A percentile compares a stretch with the other conserved stretches of the same genome.
These are phyloP conservation scores for Drosophila pallidifrons DNA, from an alignment of 1,140 invertebrate genomes.

Conservation along the genomic window DNA sequence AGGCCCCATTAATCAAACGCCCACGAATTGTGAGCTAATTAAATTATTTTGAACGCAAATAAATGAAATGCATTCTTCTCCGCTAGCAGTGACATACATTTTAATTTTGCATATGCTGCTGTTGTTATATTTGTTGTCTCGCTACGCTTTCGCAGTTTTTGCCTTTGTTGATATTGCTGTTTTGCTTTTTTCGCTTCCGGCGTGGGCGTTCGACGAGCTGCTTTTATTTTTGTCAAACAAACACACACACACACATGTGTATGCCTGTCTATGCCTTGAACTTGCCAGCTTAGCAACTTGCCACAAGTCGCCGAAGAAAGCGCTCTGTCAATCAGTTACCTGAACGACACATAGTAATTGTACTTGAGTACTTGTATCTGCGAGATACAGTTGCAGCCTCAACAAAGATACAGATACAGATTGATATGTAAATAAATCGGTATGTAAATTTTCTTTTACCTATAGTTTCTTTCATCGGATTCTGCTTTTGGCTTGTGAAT, in stretches of 20 bases:
- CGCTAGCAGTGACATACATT: constrained; percentile 67
- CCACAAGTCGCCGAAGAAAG: constrained; percentile 28
- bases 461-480: constrained; percentile 23
- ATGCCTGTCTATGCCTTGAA: constrained; percentile 52
- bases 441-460: constrained; percentile 47
- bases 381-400: not conserved
- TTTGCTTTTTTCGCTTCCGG: constrained; percentile 54
- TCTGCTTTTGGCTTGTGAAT: constrained; percentile 56
- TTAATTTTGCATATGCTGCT: constrained; percentile 46
- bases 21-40: constrained; percentile 50
- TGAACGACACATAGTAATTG: not conserved
- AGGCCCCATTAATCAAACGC: constrained; percentile 66
- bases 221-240: constrained; percentile 56
- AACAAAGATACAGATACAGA: constrained; percentile 7
- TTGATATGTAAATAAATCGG: constrained; percentile 19
- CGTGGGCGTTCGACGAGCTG: constrained; percentile 39
- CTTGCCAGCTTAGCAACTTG: constrained; percentile 56
- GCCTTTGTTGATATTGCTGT: constrained; percentile 39
- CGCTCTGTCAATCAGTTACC: constrained; percentile 16
- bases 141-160: constrained; percentile 45
- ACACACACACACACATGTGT: constrained; percentile 16
- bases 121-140: constrained; percentile 4
- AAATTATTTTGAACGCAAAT: constrained; percentile 51
- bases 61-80: constrained; percentile 51
- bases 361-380: not conserved